Conservation (phyloP, 1,140 invertebrate genomes). For the Danaus melanippus region DNA sequence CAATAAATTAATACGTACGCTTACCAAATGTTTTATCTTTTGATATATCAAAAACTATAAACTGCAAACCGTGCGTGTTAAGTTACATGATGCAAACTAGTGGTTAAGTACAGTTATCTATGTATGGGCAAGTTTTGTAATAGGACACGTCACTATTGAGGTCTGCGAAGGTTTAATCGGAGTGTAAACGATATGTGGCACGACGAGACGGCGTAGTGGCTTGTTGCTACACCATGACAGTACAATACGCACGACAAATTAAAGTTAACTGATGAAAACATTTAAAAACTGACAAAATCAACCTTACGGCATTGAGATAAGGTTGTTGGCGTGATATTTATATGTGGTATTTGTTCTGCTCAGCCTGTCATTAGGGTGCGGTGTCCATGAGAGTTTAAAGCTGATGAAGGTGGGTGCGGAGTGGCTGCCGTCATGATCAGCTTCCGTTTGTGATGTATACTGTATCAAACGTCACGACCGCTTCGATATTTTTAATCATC, state of each 20-base stretch:
- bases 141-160: slow-evolving; percentile 11
- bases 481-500: no score
- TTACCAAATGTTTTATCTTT: no score
- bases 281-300: slow-evolving; percentile 9
- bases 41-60: no score
- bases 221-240: slow-evolving; percentile 20
- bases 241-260: slow-evolving; percentile 10
- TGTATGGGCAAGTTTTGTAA: slow-evolving; percentile 8
- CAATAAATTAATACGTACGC: no score
- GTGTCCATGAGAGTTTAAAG: slow-evolving; percentile 37
- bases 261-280: no score
- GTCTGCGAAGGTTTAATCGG: slow-evolving; percentile 18
- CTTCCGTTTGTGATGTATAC: no score
- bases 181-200: slow-evolving; percentile 19
- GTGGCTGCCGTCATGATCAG: no score
- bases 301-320: slow-evolving; percentile 12
- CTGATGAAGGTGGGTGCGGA: slow-evolving; percentile 4
- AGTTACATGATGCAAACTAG: no score
- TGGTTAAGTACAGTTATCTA: no score
- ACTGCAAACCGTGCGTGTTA: no score
- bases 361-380: slow-evolving; percentile 26
- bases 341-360: not conserved
- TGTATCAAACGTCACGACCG: no score
- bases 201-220: slow-evolving; percentile 9
- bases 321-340: not conserved